phyloP scores from a whole-genome alignment of 2,888 invertebrate species.

The Macaria notata region DNA sequence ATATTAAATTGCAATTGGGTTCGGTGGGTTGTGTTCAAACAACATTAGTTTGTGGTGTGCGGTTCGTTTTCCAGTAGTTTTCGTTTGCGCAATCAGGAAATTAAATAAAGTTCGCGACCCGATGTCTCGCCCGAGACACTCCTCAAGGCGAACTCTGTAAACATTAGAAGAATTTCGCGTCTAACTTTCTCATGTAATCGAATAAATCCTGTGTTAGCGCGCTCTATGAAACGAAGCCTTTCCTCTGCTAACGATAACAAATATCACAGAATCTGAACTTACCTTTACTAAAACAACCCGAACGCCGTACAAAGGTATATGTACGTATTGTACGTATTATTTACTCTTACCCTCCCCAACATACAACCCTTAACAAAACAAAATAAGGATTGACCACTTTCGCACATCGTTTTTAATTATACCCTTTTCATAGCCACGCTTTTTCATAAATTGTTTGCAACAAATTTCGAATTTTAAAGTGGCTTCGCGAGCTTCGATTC shows the following conservation, averaged over 20 bases:
- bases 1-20: conserved; percentile 48
- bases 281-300: too few relatives aligned
- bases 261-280: too few relatives aligned
- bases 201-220: conserved; percentile 11
- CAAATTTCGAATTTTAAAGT: conserved; percentile 21
- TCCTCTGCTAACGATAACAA: too few relatives aligned
- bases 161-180: conserved; percentile 18
- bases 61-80: conserved; percentile 50
- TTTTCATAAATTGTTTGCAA: conserved; percentile 16
- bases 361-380: too few relatives aligned
- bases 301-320: too few relatives aligned
- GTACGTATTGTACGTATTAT: too few relatives aligned
- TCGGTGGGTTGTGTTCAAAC: conserved; percentile 41
- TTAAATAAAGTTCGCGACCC: conserved; percentile 58
- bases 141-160: conserved; percentile 11
- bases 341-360: too few relatives aligned
- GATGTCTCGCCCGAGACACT: conserved; percentile 35
- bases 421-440: background rate
- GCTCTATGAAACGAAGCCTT: background rate
- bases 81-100: conserved; percentile 63
- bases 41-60: conserved; percentile 43
- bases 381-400: background rate
- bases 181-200: conserved; percentile 26
- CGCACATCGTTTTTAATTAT: background rate
- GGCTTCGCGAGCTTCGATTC: conserved; percentile 8